Conservation (phyloP, 2,797 vertebrate species). For the Molothrus ater region DNA sequence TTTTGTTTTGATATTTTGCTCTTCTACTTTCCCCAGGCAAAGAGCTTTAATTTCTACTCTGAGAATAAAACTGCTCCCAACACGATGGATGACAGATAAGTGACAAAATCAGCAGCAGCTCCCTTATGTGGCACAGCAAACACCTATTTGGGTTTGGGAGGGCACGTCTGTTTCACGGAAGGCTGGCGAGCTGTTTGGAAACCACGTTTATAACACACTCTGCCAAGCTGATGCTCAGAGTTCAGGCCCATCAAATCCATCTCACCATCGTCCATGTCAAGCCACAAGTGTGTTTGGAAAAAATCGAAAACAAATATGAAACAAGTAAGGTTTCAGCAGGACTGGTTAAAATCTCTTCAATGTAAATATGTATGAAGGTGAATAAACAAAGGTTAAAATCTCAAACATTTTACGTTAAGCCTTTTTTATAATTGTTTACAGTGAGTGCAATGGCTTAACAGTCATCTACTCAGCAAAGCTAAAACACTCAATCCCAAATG, state of each 20-base stretch:
- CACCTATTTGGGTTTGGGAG: conserved; percentile 53
- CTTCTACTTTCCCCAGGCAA: conserved; percentile 66
- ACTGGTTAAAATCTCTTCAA: conserved; percentile 66
- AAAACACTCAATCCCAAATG: conserved; percentile 17
- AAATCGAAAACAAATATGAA: conserved; percentile 70
- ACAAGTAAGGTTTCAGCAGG: conserved; percentile 72
- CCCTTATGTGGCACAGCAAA: conserved; percentile 55
- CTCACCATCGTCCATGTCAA: conserved; percentile 70
- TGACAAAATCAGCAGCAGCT: conserved; percentile 52
- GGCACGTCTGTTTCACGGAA: conserved; percentile 62
- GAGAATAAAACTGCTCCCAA: conserved; percentile 69
- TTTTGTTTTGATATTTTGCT: conserved; percentile 58
- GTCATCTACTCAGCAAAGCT: conserved; percentile 37
- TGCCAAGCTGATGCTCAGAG: conserved; percentile 66
- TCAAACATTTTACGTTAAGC: conserved; percentile 45
- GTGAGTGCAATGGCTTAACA: conserved; percentile 18
- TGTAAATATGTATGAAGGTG: conserved; percentile 66
- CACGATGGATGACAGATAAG: conserved; percentile 62
- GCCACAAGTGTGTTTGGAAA: conserved; percentile 70
- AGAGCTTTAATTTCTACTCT: conserved; percentile 70
- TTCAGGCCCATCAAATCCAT: conserved; percentile 74
- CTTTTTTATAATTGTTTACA: conserved; percentile 43
- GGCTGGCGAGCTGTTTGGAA: conserved; percentile 66
- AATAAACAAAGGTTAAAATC: conserved; percentile 70
- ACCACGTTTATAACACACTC: conserved; percentile 58